Evolutionary conservation across 2,888 invertebrate genomes (phyloP).

Genomic region (Uloborus plumipes): DNA sequence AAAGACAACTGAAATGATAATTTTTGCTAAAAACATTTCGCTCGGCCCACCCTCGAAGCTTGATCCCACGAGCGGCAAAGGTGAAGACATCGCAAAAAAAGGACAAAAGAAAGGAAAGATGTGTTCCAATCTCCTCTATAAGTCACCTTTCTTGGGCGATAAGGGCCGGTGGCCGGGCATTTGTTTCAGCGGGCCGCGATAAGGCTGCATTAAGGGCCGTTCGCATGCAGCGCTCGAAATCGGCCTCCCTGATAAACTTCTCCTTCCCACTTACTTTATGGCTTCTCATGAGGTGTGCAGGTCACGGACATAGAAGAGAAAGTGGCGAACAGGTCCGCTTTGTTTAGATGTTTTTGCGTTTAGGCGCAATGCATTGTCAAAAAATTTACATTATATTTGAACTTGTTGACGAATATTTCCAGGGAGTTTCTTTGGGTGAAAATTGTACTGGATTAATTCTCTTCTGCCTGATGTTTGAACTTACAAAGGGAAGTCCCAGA

Average conservation of each 20-base stretch:
- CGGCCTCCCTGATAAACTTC: constrained; percentile 29
- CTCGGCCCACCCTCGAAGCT: constrained; percentile 23
- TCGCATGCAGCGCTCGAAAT: constrained; percentile 30
- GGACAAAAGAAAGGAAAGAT: too few relatives aligned
- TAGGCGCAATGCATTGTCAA: too few relatives aligned
- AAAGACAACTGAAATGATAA: too few relatives aligned
- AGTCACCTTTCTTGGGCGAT: constrained; percentile 19
- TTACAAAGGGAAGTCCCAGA: too few relatives aligned
- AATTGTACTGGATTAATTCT: too few relatives aligned
- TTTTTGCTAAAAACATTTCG: too few relatives aligned
- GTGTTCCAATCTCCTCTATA: background rate
- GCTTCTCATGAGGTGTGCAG: constrained; percentile 18
- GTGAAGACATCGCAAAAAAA: constrained; percentile 12
- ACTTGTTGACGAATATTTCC: too few relatives aligned
- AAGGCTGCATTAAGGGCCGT: constrained; percentile 32
- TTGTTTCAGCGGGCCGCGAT: constrained; percentile 4
- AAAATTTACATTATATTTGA: too few relatives aligned
- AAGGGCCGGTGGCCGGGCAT: background rate
- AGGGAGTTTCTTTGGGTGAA: too few relatives aligned
- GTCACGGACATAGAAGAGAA: constrained; percentile 17
- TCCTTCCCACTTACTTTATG: constrained; percentile 35
- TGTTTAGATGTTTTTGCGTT: too few relatives aligned
- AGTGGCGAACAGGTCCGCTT: too few relatives aligned
- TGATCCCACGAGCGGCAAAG: background rate
- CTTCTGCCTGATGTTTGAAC: too few relatives aligned